phyloP scores from a whole-genome alignment of 2,797 vertebrate genomes.

The Semaprochilodus insignis region DNA sequence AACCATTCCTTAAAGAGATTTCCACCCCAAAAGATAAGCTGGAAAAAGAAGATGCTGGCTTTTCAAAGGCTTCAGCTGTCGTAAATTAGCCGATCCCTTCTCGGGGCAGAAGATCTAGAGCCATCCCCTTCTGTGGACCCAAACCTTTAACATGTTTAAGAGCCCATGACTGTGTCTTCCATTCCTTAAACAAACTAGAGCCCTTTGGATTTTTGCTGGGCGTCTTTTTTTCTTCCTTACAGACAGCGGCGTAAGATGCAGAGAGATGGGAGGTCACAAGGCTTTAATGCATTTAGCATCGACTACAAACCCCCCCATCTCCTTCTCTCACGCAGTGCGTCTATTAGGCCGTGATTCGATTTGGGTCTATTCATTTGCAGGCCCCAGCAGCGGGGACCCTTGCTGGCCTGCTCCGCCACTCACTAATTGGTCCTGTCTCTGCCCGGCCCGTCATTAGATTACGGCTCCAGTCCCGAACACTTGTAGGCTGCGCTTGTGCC shows the following conservation, averaged over 20 bases:
- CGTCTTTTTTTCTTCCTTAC: slow-evolving; percentile 70
- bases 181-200: slow-evolving; percentile 63
- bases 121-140: slow-evolving; percentile 53
- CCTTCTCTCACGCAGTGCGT: slow-evolving; percentile 83
- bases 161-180: slow-evolving; percentile 71
- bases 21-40: slow-evolving; percentile 28
- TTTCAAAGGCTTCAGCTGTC: slow-evolving; percentile 37
- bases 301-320: slow-evolving; percentile 73
- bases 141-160: slow-evolving; percentile 72
- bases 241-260: slow-evolving; percentile 79
- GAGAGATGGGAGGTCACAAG: slow-evolving; percentile 85
- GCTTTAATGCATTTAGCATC: slow-evolving; percentile 92
- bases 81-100: slow-evolving; percentile 41
- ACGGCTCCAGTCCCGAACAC: slow-evolving; percentile 89
- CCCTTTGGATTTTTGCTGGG: slow-evolving; percentile 37
- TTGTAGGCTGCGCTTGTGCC: slow-evolving; percentile 90
- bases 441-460: slow-evolving; percentile 93
- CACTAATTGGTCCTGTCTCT: slow-evolving; percentile 93
- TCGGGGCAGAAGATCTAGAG: slow-evolving; percentile 5
- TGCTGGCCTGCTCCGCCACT: slow-evolving; percentile 80
- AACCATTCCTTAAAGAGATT: slow-evolving; percentile 34
- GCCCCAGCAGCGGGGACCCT: slow-evolving; percentile 86
- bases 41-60: not conserved
- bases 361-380: slow-evolving; percentile 94
- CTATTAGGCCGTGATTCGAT: slow-evolving; percentile 93